A percentile compares a stretch with the other conserved stretches of the same genome.
phyloP scores from a whole-genome alignment of 2,113 vertebrate species.

The Mesitornis unicolor region DNA sequence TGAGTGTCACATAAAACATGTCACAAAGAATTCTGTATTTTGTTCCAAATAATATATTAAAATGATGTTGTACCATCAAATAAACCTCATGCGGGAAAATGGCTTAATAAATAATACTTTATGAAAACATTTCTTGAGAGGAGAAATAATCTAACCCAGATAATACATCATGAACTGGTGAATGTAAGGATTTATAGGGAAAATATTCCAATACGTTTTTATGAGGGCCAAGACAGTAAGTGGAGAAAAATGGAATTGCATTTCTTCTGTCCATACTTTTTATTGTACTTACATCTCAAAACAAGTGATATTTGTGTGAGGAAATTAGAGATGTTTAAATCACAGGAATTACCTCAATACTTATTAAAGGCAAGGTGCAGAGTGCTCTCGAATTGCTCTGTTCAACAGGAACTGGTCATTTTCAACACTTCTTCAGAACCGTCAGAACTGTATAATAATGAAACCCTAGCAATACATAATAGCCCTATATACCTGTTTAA shows the following conservation, averaged over 20 bases:
- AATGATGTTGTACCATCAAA: background rate
- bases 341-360: background rate
- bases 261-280: background rate
- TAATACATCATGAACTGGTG: background rate
- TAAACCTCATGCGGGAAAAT: accelerated
- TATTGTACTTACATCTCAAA: background rate
- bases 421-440: background rate
- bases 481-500: background rate
- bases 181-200: background rate
- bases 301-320: background rate
- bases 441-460: background rate
- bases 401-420: background rate
- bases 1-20: background rate
- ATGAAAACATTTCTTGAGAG: background rate
- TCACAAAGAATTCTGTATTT: background rate
- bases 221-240: background rate
- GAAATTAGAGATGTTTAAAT: background rate
- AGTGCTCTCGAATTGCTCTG: background rate
- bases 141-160: background rate
- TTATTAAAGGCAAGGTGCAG: background rate
- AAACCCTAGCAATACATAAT: background rate
- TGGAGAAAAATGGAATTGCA: background rate
- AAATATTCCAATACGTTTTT: background rate
- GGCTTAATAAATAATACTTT: background rate
- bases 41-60: background rate